These are phyloP conservation scores for Gallinago jamesoni DNA, from an alignment of 2,113 vertebrate species.

Conservation along the genomic window DNA sequence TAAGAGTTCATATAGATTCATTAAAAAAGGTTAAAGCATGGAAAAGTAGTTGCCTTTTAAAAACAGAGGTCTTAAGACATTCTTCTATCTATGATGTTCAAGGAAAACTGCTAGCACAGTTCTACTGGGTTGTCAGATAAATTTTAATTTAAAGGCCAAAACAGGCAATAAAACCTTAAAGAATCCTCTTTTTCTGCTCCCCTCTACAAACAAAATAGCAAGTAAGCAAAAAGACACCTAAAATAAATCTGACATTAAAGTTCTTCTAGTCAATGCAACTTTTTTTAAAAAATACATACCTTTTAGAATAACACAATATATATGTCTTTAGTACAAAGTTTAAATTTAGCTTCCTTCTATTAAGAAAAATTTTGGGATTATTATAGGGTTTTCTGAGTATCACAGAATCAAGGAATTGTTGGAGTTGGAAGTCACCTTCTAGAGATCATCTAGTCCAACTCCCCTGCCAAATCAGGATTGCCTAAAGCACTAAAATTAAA, in stretches of 20 bases:
- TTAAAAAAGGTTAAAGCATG: not conserved
- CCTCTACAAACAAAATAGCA: not conserved
- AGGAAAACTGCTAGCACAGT: not conserved
- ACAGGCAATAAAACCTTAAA: not conserved
- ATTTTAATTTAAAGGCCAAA: not conserved
- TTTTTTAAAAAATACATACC: not conserved
- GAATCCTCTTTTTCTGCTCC: accelerated
- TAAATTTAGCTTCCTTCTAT: not conserved
- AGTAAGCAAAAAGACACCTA: not conserved
- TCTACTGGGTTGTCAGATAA: not conserved
- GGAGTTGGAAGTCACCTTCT: too few species aligned
- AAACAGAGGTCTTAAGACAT: not conserved
- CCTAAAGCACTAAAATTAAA: too few species aligned
- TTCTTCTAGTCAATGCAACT: not conserved
- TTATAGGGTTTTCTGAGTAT: not conserved
- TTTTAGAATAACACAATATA: not conserved
- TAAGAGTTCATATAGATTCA: not conserved
- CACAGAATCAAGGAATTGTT: too few species aligned
- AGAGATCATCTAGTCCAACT: too few species aligned
- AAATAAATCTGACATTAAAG: not conserved
- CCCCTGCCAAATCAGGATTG: too few species aligned
- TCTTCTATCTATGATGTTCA: not conserved
- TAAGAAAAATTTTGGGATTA: not conserved
- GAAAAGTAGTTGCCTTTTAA: not conserved
- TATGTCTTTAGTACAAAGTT: not conserved